Evolutionary conservation across 2,888 invertebrate genomes (phyloP).

Genomic region (Sinhomidia bicolor): DNA sequence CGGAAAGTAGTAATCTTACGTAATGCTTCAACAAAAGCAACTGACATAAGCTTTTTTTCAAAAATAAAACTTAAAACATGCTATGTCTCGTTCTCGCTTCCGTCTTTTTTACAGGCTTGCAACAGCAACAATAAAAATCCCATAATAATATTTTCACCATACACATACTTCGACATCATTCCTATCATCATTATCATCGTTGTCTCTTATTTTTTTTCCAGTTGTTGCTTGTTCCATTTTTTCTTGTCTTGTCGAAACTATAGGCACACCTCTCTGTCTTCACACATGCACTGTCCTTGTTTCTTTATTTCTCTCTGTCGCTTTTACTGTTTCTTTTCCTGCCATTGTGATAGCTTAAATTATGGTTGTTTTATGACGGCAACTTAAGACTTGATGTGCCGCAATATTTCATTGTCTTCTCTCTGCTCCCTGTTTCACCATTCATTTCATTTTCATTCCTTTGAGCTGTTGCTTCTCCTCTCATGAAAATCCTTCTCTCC

Average conservation of each 20-base stretch:
- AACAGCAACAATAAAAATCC: conserved; percentile 51
- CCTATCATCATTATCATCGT: conserved; percentile 23
- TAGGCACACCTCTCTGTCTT: not conserved
- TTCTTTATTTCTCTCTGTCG: conserved; percentile 32
- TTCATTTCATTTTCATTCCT: conserved; percentile 12
- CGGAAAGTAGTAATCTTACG: not conserved
- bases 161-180: conserved; percentile 11
- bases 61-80: not conserved
- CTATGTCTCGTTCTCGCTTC: not conserved
- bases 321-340: not conserved
- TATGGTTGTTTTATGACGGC: conserved; percentile 66
- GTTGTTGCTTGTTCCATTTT: conserved; percentile 34
- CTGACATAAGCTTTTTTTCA: not conserved
- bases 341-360: conserved; percentile 44
- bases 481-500: conserved; percentile 39
- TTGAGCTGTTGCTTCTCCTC: conserved; percentile 62
- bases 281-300: not conserved
- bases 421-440: conserved; percentile 41
- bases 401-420: conserved; percentile 68
- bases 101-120: conserved; percentile 2
- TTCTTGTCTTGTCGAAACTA: not conserved
- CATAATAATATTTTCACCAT: conserved; percentile 52
- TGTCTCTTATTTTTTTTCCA: not conserved
- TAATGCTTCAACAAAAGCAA: not conserved
- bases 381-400: conserved; percentile 62